Base-by-base conservation (phyloP, 2,797 vertebrate genomes). In the Ptychadena robeensis region DNA sequence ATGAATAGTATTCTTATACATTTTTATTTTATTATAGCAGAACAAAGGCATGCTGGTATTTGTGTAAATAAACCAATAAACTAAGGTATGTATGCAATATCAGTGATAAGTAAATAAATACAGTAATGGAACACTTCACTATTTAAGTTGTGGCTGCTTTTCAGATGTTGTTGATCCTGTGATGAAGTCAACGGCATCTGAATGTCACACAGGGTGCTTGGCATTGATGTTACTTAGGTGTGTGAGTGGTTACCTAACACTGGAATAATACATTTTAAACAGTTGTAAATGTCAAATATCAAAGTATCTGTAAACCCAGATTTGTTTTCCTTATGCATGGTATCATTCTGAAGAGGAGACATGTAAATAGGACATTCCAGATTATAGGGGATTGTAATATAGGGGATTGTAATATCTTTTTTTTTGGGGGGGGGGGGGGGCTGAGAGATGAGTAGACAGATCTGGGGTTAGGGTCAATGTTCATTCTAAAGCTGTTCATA, bases 31-130 rank as follows among this genome's bases (percentile, higher is more conserved):
- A 25, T 69, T 40, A 25, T 25, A 27, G 35, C 11, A 69, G 35
- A 69, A 69, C 37, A 69, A 68, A 25, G 22, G 11, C 35, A 37
- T 69, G 67, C 35, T 69, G 65, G 9, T 67, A 34, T 35, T 67
- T 67, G 34, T 67, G 65, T 67, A 67, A 67, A 67, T 67, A 35
- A 67, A 35, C 44, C 44, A 53, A 53, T 53, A 53, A 53, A 67
- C 32, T 4, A 22, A 18, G 31, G 30, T 66, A 15, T 32, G 30
- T 66, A 66, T 15, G n/a, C 11, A 37, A 67, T 31, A 18, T 67
- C 15, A 34, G n/a, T 22, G 22, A 67, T 67, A 67, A 35, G 65
- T 9, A 67, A 67, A 35, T 22, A 35, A 22, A 22, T 22, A 37
- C 22, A 67, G 18, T 53, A 53, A 22, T 53, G 8, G 10, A 53